Conservation (phyloP, 37 sponge, comb jelly and placozoan species). For the Aplysina aerophoba region DNA sequence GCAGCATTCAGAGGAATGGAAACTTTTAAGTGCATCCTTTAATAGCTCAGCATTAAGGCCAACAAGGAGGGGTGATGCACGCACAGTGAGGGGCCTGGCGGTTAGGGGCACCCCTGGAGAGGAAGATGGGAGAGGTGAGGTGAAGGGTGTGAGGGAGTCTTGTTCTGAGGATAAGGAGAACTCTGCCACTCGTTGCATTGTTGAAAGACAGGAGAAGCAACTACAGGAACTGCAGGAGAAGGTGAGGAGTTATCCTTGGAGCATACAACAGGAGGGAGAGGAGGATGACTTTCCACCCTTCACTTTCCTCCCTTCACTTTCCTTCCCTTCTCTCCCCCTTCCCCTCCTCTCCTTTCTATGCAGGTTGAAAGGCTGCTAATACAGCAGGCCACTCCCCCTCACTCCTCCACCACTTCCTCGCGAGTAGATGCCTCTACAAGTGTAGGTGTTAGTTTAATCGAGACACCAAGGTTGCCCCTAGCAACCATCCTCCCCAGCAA, state of each 20-base stretch:
- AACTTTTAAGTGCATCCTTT: too few species aligned
- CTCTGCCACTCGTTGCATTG: not conserved
- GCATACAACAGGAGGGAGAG: too few species aligned
- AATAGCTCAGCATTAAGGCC: too few species aligned
- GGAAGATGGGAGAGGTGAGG: too few species aligned
- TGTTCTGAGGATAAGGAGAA: not conserved
- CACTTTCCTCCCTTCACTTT: too few species aligned
- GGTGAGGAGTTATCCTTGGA: not conserved
- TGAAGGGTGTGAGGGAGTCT: too few species aligned
- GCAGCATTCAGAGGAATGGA: too few species aligned
- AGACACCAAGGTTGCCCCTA: not conserved
- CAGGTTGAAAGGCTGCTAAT: not conserved
- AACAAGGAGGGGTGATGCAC: too few species aligned
- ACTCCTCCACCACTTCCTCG: not conserved
- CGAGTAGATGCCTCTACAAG: conserved; percentile 36
- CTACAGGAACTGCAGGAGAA: conserved; percentile 40
- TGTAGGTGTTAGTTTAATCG: conserved; percentile 28
- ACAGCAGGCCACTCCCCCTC: not conserved
- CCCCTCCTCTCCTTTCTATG: not conserved
- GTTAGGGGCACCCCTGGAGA: too few species aligned
- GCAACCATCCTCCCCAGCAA: not conserved
- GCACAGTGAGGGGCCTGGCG: too few species aligned
- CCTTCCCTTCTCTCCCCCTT: too few species aligned
- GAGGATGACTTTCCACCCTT: too few species aligned
- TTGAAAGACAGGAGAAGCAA: conserved; percentile 39